Evolutionary conservation across 2,888 invertebrate species (phyloP).

Genomic region (Dasypogon diadema): DNA sequence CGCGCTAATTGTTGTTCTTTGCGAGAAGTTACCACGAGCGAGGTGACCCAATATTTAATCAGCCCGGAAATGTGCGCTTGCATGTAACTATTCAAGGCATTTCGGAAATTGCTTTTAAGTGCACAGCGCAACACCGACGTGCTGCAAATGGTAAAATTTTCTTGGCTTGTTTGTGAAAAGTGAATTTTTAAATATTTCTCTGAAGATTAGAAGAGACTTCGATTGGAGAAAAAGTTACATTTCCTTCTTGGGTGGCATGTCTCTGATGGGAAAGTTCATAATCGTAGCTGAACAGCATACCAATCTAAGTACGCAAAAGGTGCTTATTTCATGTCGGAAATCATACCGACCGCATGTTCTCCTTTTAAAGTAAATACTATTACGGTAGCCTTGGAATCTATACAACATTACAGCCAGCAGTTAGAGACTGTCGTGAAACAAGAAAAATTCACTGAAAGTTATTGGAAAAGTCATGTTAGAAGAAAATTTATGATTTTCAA

Average conservation of each 20-base stretch:
- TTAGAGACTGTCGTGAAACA: slow-evolving; percentile 19
- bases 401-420: not conserved
- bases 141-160: not conserved
- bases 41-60: slow-evolving; percentile 38
- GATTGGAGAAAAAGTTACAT: slow-evolving; percentile 16
- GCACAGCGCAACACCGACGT: not conserved
- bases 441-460: slow-evolving; percentile 19
- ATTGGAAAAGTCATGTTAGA: slow-evolving; percentile 24
- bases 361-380: slow-evolving; percentile 12
- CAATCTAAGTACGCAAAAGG: no score
- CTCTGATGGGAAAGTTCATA: not conserved
- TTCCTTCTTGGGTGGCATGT: slow-evolving; percentile 25
- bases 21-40: slow-evolving; percentile 34
- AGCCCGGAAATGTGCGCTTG: slow-evolving; percentile 36
- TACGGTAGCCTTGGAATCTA: slow-evolving; percentile 3
- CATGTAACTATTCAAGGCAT: slow-evolving; percentile 15
- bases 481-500: slow-evolving; percentile 25
- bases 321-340: no score
- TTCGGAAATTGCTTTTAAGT: not conserved
- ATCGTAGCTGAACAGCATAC: no score
- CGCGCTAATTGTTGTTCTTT: slow-evolving; percentile 26
- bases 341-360: slow-evolving; percentile 3
- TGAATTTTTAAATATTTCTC: slow-evolving; percentile 19
- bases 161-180: slow-evolving; percentile 5
- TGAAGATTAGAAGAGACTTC: slow-evolving; percentile 3